Percentiles rank a stretch among this genome's conserved stretches.
phyloP scores from a whole-genome alignment of 2,113 vertebrate genomes.

The Podarcis raffonei region DNA sequence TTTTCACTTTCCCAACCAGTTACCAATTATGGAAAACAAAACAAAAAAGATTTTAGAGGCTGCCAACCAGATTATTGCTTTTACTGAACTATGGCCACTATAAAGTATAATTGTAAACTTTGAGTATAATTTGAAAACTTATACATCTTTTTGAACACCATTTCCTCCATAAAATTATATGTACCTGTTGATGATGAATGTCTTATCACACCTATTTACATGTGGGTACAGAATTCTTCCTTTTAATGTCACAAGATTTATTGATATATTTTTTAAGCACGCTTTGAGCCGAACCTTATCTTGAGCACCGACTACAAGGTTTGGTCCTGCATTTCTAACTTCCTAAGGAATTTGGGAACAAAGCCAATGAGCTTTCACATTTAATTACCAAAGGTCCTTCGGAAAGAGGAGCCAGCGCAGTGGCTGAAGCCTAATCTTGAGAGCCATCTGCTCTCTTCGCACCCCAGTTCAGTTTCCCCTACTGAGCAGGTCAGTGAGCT shows the following conservation, averaged over 20 bases:
- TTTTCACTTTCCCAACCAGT: no score
- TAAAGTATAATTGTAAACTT: not conserved
- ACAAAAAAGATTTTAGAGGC: no score
- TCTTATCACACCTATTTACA: not conserved
- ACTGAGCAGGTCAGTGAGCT: accelerated
- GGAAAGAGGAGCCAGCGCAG: not conserved
- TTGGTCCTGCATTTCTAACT: accelerated
- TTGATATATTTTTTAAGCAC: not conserved
- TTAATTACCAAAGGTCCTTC: not conserved
- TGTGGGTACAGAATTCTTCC: not conserved
- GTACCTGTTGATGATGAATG: not conserved
- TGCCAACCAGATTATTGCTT: no score
- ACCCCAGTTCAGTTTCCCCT: not conserved
- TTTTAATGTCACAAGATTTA: not conserved
- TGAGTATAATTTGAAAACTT: not conserved
- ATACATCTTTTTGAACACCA: not conserved
- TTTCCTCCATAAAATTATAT: not conserved
- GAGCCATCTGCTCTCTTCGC: not conserved
- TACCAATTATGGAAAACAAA: no score
- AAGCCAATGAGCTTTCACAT: not conserved
- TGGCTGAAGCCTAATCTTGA: not conserved
- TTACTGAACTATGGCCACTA: not conserved
- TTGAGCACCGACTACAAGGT: not conserved
- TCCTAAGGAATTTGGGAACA: not conserved
- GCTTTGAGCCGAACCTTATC: not conserved